phyloP scores from a whole-genome alignment of 2,113 vertebrate genomes.

The Hyaena hyaena region DNA sequence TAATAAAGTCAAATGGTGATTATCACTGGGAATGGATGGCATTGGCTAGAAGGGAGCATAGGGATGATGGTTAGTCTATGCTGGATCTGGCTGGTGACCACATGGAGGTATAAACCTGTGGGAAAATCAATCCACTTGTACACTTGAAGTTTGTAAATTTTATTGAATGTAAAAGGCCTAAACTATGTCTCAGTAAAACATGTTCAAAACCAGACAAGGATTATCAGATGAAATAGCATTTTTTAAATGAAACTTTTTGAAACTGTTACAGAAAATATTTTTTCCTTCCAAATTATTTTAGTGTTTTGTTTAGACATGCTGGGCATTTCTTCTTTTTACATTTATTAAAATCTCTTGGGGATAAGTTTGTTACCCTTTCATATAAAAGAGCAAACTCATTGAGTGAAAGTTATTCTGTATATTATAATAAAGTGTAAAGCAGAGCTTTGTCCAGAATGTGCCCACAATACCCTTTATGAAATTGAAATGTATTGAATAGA shows the following conservation, averaged over 20 bases:
- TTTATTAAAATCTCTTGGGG: neutral
- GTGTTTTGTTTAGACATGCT: neutral
- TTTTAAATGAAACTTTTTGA: neutral
- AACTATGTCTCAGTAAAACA: neutral
- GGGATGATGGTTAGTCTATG: neutral
- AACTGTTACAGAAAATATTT: neutral
- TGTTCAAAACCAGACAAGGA: neutral
- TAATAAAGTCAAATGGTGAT: neutral
- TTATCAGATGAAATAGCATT: neutral
- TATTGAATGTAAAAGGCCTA: neutral
- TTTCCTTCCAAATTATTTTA: neutral
- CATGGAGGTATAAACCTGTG: neutral
- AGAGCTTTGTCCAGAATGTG: neutral
- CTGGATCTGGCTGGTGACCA: neutral
- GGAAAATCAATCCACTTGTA: neutral
- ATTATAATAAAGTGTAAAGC: neutral
- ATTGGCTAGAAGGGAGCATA: neutral
- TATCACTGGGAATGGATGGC: neutral
- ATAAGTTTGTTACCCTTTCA: neutral
- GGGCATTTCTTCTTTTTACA: neutral
- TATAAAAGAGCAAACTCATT: neutral
- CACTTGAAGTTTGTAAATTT: neutral
- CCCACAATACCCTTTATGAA: neutral
- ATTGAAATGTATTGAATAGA: neutral
- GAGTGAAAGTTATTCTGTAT: neutral